These are phyloP conservation scores for Shargacucullia verbasci DNA, from an alignment of 2,888 invertebrate species.

Conservation along the genomic window DNA sequence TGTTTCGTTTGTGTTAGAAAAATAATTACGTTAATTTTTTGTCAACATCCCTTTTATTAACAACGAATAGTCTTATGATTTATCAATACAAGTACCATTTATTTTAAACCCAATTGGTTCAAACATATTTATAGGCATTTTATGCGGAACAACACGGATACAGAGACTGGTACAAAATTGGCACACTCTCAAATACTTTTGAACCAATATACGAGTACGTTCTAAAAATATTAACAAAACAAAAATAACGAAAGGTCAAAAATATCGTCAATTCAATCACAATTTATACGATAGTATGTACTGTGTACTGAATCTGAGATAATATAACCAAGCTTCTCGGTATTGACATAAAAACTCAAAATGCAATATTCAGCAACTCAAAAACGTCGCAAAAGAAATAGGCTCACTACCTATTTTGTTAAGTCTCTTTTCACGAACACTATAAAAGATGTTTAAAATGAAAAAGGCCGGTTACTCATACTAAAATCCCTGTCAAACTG, in stretches of 20 bases:
- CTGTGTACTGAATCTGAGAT: constrained; percentile 22
- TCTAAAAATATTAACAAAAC: constrained; percentile 11
- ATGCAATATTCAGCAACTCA: too few relatives aligned
- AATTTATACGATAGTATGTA: constrained; percentile 28
- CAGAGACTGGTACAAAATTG: constrained; percentile 14
- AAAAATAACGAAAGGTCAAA: constrained; percentile 16
- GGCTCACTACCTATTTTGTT: too few relatives aligned
- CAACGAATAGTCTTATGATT: not conserved
- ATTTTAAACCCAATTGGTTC: constrained; percentile 6
- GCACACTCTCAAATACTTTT: constrained; percentile 34
- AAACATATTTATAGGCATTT: constrained; percentile 10
- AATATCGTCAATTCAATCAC: constrained; percentile 42
- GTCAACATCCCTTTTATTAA: constrained; percentile 39
- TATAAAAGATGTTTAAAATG: too few relatives aligned
- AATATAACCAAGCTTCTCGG: constrained; percentile 30
- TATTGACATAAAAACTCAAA: too few relatives aligned
- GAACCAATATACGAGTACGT: constrained; percentile 8
- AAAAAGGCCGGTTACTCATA: too few relatives aligned
- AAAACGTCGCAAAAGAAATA: too few relatives aligned
- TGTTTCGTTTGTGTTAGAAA: constrained; percentile 38
- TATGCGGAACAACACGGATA: constrained; percentile 15
- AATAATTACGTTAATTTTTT: constrained; percentile 51
- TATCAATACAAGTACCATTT: constrained; percentile 11
- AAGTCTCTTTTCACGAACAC: too few relatives aligned
- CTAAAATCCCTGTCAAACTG: too few relatives aligned